Evolutionary conservation across 2,113 vertebrate genomes (phyloP).

Genomic region (Myotis brandtii): DNA sequence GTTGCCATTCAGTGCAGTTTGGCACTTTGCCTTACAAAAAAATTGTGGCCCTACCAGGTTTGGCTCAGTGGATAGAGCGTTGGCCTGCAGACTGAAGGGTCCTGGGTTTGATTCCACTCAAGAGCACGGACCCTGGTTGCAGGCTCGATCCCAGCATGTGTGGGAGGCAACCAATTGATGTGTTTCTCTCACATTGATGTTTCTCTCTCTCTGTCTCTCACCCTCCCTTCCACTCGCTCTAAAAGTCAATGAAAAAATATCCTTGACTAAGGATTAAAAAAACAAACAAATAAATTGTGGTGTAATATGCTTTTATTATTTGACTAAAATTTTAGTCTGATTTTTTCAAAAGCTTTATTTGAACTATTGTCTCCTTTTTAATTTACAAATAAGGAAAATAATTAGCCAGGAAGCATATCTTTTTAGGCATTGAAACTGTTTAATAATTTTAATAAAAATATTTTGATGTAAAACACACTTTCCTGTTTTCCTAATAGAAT

Average conservation of each 20-base stretch:
- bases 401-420: background rate
- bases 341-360: conserved; percentile 37
- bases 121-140: too few relatives aligned
- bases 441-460: conserved; percentile 5
- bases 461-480: background rate
- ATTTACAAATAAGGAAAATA: conserved; percentile 40
- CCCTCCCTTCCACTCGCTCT: too few relatives aligned
- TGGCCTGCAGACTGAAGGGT: too few relatives aligned
- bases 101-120: too few relatives aligned
- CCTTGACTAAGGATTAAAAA: too few relatives aligned
- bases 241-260: too few relatives aligned
- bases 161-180: too few relatives aligned
- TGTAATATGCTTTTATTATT: conserved; percentile 4
- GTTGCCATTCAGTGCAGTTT: background rate
- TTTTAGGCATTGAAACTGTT: conserved; percentile 30
- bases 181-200: too few relatives aligned
- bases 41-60: background rate
- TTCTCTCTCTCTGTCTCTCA: too few relatives aligned
- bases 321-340: background rate
- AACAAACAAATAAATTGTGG: background rate
- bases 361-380: background rate
- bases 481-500: background rate
- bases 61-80: too few relatives aligned
- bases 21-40: background rate
- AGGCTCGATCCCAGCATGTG: too few relatives aligned